These are phyloP conservation scores for Cyanoderma ruficeps DNA, from an alignment of 2,113 vertebrate genomes.

Conservation along the genomic window DNA sequence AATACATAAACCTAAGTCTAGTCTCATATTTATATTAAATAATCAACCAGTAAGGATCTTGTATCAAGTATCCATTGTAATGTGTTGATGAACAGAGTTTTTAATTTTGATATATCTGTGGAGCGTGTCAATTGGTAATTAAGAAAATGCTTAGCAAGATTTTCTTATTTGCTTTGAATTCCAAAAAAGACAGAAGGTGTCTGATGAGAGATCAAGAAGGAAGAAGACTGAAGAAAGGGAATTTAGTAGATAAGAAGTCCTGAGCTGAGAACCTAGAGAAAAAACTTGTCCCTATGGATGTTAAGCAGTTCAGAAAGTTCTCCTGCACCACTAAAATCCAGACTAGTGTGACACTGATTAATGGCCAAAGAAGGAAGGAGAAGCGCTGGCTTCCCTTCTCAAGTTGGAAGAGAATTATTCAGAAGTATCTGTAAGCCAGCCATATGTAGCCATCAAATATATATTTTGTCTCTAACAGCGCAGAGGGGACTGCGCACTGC, in stretches of 20 bases:
- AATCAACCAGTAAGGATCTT: constrained; percentile 61
- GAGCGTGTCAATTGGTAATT: neutral
- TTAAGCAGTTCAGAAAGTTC: neutral
- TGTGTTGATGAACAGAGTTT: neutral
- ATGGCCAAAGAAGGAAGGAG: neutral
- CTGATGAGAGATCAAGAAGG: neutral
- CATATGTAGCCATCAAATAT: neutral
- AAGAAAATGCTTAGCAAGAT: neutral
- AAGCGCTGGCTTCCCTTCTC: neutral
- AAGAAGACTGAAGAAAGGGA: neutral
- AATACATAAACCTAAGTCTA: constrained; percentile 15
- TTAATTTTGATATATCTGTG: constrained; percentile 5
- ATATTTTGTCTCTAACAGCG: neutral
- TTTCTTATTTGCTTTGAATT: neutral
- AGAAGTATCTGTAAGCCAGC: neutral
- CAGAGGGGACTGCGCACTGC: neutral
- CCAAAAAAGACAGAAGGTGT: neutral
- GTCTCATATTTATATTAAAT: constrained; percentile 61
- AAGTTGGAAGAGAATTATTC: neutral
- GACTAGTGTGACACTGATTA: neutral
- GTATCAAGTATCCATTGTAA: constrained; percentile 50
- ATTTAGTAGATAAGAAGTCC: neutral
- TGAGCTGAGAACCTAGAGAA: neutral
- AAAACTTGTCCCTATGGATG: neutral
- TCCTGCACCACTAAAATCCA: neutral